A percentile compares a stretch with the other conserved stretches of the same genome.
phyloP scores from a whole-genome alignment of 1,140 invertebrate species.

The Limonius californicus region DNA sequence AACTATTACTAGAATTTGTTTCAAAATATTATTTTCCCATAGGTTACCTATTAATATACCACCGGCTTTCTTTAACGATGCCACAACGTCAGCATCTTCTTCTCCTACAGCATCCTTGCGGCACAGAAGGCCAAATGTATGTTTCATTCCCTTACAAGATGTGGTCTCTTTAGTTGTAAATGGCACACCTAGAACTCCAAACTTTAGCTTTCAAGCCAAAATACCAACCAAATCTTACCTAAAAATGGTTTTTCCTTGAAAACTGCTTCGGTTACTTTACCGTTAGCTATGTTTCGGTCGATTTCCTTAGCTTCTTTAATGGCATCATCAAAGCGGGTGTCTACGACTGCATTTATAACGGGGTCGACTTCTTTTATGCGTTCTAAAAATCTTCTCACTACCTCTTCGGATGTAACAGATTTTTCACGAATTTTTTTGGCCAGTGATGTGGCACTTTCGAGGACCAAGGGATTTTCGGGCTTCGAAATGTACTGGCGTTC shows the following conservation, averaged over 20 bases:
- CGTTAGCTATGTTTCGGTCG: conserved; percentile 62
- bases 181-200: conserved; percentile 59
- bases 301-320: conserved; percentile 69
- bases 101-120: conserved; percentile 55
- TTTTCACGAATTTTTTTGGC: conserved; percentile 62
- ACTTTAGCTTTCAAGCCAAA: not conserved
- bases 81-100: conserved; percentile 75
- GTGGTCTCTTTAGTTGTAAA: conserved; percentile 69
- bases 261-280: conserved; percentile 52
- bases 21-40: no score
- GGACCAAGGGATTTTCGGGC: conserved; percentile 55
- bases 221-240: conserved; percentile 47
- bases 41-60: conserved; percentile 60
- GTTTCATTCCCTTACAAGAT: conserved; percentile 57
- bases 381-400: conserved; percentile 71
- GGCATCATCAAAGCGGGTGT: conserved; percentile 64
- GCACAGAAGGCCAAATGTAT: conserved; percentile 61
- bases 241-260: conserved; percentile 66
- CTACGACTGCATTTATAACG: conserved; percentile 77
- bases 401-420: conserved; percentile 62
- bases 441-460: conserved; percentile 61
- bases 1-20: no score
- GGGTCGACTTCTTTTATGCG: conserved; percentile 77
- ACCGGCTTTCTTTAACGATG: conserved; percentile 71
- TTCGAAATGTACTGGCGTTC: conserved; percentile 54